A percentile compares a stretch with the other conserved stretches of the same genome.
Evolutionary conservation across 2,888 invertebrate genomes (phyloP).

Genomic region (Meghimatium bilineatum): DNA sequence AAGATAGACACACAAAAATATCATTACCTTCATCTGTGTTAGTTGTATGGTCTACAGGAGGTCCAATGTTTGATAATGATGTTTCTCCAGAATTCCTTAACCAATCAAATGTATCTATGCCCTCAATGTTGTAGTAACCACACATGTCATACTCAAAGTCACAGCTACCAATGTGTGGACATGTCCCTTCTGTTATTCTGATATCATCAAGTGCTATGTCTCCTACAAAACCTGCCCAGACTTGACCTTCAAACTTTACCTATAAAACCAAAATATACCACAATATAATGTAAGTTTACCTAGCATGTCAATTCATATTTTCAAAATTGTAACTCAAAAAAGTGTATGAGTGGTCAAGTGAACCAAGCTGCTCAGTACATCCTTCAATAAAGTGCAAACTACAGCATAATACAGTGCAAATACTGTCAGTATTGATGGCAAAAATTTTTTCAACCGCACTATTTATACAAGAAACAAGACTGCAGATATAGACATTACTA

Average conservation of each 20-base stretch:
- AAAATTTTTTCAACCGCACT: no score
- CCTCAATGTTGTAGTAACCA: conserved; percentile 63
- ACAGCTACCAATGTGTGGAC: conserved; percentile 68
- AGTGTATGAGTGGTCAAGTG: no score
- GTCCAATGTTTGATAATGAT: conserved; percentile 63
- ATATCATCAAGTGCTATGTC: conserved; percentile 73
- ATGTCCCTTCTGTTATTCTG: conserved; percentile 61
- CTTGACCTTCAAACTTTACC: conserved; percentile 68
- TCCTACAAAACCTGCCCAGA: conserved; percentile 63
- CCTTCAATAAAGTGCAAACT: no score
- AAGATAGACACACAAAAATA: background rate
- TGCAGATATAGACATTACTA: no score
- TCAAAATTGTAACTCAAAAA: no score
- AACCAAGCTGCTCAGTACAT: no score
- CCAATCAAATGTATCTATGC: conserved; percentile 71
- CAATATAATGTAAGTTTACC: background rate
- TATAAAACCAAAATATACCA: conserved; percentile 46
- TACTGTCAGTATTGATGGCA: no score
- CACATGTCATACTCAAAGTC: conserved; percentile 72
- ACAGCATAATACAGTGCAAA: no score
- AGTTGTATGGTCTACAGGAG: conserved; percentile 70
- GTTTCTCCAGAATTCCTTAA: conserved; percentile 66
- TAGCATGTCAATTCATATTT: no score
- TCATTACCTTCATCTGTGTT: conserved; percentile 57
- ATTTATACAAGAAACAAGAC: no score